A percentile compares a stretch with the other conserved stretches of the same genome.
Evolutionary conservation across 2,113 vertebrate genomes (phyloP).

Genomic region (Oryzias javanicus): DNA sequence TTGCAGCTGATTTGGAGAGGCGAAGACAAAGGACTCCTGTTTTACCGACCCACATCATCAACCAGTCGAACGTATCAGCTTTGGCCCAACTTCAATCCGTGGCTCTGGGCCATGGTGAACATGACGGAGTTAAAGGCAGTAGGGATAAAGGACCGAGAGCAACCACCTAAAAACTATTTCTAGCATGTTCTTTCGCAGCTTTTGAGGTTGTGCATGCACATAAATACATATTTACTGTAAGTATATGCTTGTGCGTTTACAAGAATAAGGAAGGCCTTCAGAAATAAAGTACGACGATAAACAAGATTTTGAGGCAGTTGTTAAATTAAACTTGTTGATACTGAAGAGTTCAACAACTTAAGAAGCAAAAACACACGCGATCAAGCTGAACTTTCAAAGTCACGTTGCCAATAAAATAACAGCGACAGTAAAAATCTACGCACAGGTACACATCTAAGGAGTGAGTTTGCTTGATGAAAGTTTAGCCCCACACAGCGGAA

Average conservation of each 20-base stretch:
- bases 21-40: constrained; percentile 4
- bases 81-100: constrained; percentile 11
- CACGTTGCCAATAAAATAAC: constrained; percentile 7
- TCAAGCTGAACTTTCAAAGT: constrained; percentile 23
- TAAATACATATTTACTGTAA: constrained; percentile 52
- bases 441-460: constrained; percentile 6
- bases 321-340: constrained; percentile 56
- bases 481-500: background rate
- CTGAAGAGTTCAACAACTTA: constrained; percentile 42
- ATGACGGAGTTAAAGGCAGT: background rate
- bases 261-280: constrained; percentile 41
- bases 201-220: constrained; percentile 62
- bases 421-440: constrained; percentile 10
- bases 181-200: constrained; percentile 39
- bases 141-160: constrained; percentile 9
- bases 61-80: background rate
- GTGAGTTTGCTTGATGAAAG: constrained; percentile 13
- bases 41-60: constrained; percentile 9
- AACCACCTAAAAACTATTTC: constrained; percentile 40
- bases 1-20: constrained; percentile 10
- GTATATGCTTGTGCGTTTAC: constrained; percentile 56
- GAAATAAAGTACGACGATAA: constrained; percentile 38
- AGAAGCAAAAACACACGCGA: constrained; percentile 53
- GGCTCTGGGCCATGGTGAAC: constrained; percentile 29
- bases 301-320: constrained; percentile 45